A percentile compares a stretch with the other conserved stretches of the same genome.
phyloP scores from a whole-genome alignment of 2,888 invertebrate genomes.

The Drosophila longiperda region DNA sequence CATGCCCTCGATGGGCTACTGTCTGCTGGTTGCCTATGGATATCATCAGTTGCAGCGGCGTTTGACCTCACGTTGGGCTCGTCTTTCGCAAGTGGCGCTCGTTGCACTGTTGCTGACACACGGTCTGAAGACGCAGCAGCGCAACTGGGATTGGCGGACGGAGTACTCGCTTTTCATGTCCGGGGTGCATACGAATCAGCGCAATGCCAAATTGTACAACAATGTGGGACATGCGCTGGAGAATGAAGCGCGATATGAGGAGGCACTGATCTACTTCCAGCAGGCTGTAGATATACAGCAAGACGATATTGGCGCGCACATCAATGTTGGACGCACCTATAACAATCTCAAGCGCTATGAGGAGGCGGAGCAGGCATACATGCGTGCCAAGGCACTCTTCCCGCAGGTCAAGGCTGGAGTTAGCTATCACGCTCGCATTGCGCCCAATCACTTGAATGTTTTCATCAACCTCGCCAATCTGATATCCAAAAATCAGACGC shows the following conservation, averaged over 20 bases:
- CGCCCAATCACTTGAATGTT: slow-evolving; percentile 97
- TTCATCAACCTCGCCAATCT: slow-evolving; percentile 97
- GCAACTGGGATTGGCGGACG: slow-evolving; percentile 97
- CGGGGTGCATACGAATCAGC: slow-evolving; percentile 92
- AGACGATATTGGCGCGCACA: slow-evolving; percentile 98
- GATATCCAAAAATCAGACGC: slow-evolving; percentile 95
- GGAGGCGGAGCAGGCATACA: slow-evolving; percentile 97
- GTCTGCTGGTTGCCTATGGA: slow-evolving; percentile 95
- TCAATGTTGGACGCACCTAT: slow-evolving; percentile 97
- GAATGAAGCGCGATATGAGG: slow-evolving; percentile 88
- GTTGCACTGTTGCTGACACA: slow-evolving; percentile 90
- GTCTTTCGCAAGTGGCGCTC: slow-evolving; percentile 83
- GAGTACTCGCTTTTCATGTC: slow-evolving; percentile 98
- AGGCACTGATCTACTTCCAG: slow-evolving; percentile 95
- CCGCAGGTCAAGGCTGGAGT: slow-evolving; percentile 97
- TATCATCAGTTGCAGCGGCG: slow-evolving; percentile 87
- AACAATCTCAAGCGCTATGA: slow-evolving; percentile 94
- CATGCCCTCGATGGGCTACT: slow-evolving; percentile 99
- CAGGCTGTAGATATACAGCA: slow-evolving; percentile 96
- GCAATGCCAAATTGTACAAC: slow-evolving; percentile 98
- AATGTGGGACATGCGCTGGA: slow-evolving; percentile 98
- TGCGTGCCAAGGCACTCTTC: slow-evolving; percentile 94
- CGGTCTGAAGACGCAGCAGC: slow-evolving; percentile 92
- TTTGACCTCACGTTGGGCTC: slow-evolving; percentile 9
- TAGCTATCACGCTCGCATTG: slow-evolving; percentile 97